These are phyloP conservation scores for Semicossyphus pulcher DNA, from an alignment of 2,113 vertebrate species.

Conservation along the genomic window DNA sequence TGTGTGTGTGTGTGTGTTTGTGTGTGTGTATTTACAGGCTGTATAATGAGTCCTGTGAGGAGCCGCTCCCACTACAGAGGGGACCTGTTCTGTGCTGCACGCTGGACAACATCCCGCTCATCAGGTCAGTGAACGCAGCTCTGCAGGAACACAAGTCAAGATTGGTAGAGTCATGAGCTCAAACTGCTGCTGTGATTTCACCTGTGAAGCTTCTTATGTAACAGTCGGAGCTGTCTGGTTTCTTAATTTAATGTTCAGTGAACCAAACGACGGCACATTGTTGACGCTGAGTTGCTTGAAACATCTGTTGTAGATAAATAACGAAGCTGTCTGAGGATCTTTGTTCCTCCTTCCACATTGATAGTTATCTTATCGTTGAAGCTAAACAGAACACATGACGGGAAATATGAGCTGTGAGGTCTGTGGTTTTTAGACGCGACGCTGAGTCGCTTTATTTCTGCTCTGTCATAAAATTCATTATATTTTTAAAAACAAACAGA, in stretches of 20 bases:
- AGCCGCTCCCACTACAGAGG: constrained; percentile 74
- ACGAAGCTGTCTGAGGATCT: too few species aligned
- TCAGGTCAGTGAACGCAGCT: constrained; percentile 78
- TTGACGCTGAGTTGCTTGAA: not conserved
- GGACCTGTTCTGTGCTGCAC: constrained; percentile 86
- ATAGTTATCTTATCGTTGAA: too few species aligned
- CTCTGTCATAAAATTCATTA: too few species aligned
- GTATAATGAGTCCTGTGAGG: constrained; percentile 86
- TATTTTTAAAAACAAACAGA: too few species aligned
- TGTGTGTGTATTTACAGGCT: constrained; percentile 79
- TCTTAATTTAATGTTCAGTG: not conserved
- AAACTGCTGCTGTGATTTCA: not conserved
- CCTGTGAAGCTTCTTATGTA: not conserved
- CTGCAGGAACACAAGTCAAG: too few species aligned
- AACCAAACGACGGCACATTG: not conserved
- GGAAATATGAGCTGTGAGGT: too few species aligned
- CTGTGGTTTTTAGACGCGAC: too few species aligned
- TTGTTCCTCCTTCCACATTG: too few species aligned
- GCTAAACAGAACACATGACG: too few species aligned
- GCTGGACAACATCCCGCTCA: constrained; percentile 86
- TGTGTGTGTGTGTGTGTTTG: not conserved
- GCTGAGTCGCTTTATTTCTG: too few species aligned
- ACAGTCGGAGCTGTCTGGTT: not conserved
- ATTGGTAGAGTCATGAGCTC: too few species aligned
- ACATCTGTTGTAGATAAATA: too few species aligned